Evolutionary conservation across 1,140 invertebrate genomes (phyloP).

Genomic region (Carposina sasakii): DNA sequence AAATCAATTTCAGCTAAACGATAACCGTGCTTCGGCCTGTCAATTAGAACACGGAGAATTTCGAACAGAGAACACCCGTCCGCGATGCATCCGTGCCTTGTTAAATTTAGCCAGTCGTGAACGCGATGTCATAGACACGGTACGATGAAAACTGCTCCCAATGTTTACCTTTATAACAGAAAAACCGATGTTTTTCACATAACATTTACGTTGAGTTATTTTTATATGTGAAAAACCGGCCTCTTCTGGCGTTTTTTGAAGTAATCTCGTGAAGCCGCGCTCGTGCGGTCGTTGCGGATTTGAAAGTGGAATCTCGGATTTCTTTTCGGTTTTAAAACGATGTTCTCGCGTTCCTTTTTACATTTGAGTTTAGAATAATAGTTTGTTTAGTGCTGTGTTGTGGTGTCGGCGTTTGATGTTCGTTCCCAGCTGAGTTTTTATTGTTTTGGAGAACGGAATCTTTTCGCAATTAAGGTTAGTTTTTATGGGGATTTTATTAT

Average conservation of each 20-base stretch:
- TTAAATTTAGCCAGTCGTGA: conserved; percentile 66
- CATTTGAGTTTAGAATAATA: too few relatives aligned
- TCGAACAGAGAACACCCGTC: conserved; percentile 7
- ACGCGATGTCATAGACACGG: conserved; percentile 51
- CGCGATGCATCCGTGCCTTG: conserved; percentile 34
- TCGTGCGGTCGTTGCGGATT: conserved; percentile 26
- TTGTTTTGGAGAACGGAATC: too few relatives aligned
- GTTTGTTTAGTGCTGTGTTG: conserved; percentile 19
- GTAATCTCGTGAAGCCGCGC: conserved; percentile 16
- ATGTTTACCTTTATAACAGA: conserved; percentile 26
- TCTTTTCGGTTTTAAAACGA: conserved; percentile 16
- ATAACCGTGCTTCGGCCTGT: not conserved
- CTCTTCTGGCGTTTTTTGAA: conserved; percentile 16
- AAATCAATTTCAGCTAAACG: too few relatives aligned
- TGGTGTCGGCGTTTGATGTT: conserved; percentile 13
- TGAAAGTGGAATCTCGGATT: conserved; percentile 13
- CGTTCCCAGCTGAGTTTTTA: too few relatives aligned
- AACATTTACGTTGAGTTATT: conserved; percentile 29
- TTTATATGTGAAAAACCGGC: conserved; percentile 45
- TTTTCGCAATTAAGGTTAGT: too few relatives aligned
- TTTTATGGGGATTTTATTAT: too few relatives aligned
- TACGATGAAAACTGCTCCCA: conserved; percentile 33
- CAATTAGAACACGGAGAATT: not conserved
- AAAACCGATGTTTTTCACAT: conserved; percentile 35
- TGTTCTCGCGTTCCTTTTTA: conserved; percentile 16